Base-by-base conservation (phyloP, 1,140 invertebrate genomes). In the Stenopsyche tienmushanensis region DNA sequence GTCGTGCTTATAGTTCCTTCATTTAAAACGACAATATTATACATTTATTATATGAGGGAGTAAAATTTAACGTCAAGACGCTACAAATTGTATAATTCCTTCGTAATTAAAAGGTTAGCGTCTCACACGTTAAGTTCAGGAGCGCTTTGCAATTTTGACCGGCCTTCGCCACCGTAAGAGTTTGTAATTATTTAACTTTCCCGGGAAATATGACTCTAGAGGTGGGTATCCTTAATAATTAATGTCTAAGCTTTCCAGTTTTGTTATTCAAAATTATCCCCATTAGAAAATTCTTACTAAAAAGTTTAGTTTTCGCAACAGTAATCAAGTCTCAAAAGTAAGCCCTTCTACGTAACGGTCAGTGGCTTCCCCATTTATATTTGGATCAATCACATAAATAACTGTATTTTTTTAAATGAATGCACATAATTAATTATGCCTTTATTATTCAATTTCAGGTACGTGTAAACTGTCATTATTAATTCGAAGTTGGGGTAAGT, bases 281-380 rank as follows among this genome's bases (percentile, higher is more conserved):
- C 67, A 69, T 69, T 65, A 65, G 52, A 62, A 69, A 69, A 62
- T 65, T 69, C 63, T 65, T 69, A 65, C 57, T 63, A 69, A 69
- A 65, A 69, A 69, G 63, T 69, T 65, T 58, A 69, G 63, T 69
- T 65, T 69, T 63, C 59, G 63, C 58, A 65, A 65, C 63, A 65
- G 67, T 69, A 69, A 69, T 69, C 63, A 65, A 69, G 67, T 65
- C 63, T 65, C 67, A 65, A 65, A 66, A 65, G 63, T 69, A 60
- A 58, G 58, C 59, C 42, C 50, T 17, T 21, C 41, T 39, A 17
- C 18, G 1, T 25, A 54, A 53, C 49, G 53, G 21, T 17, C 52
- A 58, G 57, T 41, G 44, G 23, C 60, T 13, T 15, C 15, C 9
- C 15, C 13, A 34, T 34, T 26, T 9, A 53, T 53, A 2, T 25